Conservation (phyloP, 2,113 vertebrate species). For the Rhagologus leucostigma region DNA sequence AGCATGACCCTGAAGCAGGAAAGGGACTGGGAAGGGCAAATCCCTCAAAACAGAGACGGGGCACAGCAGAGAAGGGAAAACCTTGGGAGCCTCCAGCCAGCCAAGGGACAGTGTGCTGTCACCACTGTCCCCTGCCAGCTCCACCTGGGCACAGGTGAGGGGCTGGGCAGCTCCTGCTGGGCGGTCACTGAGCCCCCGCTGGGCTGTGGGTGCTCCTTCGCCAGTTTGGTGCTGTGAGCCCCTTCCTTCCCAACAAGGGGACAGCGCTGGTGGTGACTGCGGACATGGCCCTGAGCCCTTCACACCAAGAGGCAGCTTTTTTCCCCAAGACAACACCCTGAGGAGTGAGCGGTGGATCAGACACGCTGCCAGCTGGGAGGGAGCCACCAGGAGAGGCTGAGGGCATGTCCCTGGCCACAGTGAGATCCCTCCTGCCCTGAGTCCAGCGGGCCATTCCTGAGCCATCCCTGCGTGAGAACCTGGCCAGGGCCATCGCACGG, state of each 20-base stretch:
- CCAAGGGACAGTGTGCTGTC: background rate
- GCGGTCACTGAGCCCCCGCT: accelerated
- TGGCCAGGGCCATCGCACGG: background rate
- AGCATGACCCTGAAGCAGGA: background rate
- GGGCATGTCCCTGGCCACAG: background rate
- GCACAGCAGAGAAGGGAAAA: background rate
- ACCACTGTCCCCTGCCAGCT: background rate
- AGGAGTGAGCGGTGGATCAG: accelerated
- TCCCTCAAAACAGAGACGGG: background rate
- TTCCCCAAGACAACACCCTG: background rate
- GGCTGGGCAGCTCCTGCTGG: background rate
- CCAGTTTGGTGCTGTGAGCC: background rate
- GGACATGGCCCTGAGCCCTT: accelerated
- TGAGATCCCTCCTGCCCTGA: background rate
- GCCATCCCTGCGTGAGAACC: background rate
- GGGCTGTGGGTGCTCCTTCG: background rate
- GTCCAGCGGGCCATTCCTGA: background rate
- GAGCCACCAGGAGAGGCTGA: background rate
- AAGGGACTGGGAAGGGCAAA: background rate
- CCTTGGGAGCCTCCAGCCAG: background rate
- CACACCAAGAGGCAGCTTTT: background rate
- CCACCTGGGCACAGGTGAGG: background rate
- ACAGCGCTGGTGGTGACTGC: background rate
- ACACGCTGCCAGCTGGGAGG: background rate
- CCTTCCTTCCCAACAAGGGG: background rate